Evolutionary conservation across 2,888 invertebrate genomes (phyloP), one percentile per base, ranked within the genome.

Genomic region (Fragum fragum): DNA sequence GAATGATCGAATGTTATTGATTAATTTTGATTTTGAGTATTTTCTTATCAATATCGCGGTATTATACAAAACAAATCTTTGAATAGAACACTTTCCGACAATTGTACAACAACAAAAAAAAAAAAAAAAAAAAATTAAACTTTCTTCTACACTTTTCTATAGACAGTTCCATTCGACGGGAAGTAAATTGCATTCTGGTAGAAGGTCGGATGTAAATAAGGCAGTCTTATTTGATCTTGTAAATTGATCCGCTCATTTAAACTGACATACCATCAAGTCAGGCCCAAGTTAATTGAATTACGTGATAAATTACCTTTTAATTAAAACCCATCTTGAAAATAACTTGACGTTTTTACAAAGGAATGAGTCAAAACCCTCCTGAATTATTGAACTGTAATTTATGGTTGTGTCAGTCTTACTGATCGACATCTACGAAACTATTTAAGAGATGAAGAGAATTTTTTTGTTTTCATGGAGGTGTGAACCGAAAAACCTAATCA

Each of bases 361-460:
- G 53, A 14, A n/a, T 5, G 23, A 53, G 29, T 14, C 21, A 18
- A 26, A 36, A 69, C 61, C 42, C 39, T 61, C 39, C 68, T 69
- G 52, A 78, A 78, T 78, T 69, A 78, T 78, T 78, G 21, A 77
- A 78, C 28, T 29, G 32, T 47, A 42, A 57, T 68, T 73, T 78
- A 73, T 72, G 57, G 39, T n/a, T 47, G 18, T 42, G 72, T 73
- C 28, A 73, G 66, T 55, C 39, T 14, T 21, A 3, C 21, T 73
- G 66, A 72, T 21, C 36, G 77, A 73, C 77, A 66, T 66, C 72
- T 72, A 77, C 36, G 18, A 52, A 47, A 7, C 21, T 59, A 26
- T n/a, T n/a, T n/a, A n/a, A n/a, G n/a, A n/a, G n/a, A n/a, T n/a
- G n/a, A n/a, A n/a, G n/a, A n/a, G n/a, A n/a, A n/a, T n/a, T n/a